Base-by-base conservation (phyloP, 1,140 invertebrate species). In the Ectropis grisescens region DNA sequence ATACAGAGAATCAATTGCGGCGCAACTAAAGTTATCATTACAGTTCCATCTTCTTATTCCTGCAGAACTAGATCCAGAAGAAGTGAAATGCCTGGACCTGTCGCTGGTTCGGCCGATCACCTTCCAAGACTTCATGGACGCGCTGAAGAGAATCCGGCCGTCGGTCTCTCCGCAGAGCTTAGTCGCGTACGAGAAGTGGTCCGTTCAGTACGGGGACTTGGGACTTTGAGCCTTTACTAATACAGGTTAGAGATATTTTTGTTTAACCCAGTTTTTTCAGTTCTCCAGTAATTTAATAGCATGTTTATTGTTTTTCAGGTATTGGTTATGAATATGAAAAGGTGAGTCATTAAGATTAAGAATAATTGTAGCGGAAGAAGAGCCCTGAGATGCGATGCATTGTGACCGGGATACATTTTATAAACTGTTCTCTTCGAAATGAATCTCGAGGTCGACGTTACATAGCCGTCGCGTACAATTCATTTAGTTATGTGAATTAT, bases 131-230 rank as follows among this genome's bases (percentile, higher is more conserved):
- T 98, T 98, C 82, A 74, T 93, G 40, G 93, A 95, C 53, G 93
- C 95, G 1, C 75, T 98, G 31, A 93, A 94, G 60, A 88, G 94
- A 68, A 96, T 98, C 50, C 85, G 95, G 26, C 89, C 93, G 37
- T 97, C 94, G 36, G 95, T 98, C 2, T 94, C 93, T 2, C 89
- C 90, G 2, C 88, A 89, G 57, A 94, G 93, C 82, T 85, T 98
- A 15, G 87, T 88, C 13, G 87, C 88, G 2, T 98, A 97, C 72
- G 91, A 95, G 72, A 93, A 95, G 68, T 98, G 96, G 96, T 97
- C 96, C 54, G 86, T 91, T 45, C 91, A 94, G 47, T 98, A 92
- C 82, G 97, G 96, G 10, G 96, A 96, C 56, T 86, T 94, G 16
- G 91, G 90, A 48, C 78, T 90, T 47, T 92, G 83, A 82, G 41